These are phyloP conservation scores for Danio kyathit DNA, from an alignment of 2,797 vertebrate species.

Conservation along the genomic window DNA sequence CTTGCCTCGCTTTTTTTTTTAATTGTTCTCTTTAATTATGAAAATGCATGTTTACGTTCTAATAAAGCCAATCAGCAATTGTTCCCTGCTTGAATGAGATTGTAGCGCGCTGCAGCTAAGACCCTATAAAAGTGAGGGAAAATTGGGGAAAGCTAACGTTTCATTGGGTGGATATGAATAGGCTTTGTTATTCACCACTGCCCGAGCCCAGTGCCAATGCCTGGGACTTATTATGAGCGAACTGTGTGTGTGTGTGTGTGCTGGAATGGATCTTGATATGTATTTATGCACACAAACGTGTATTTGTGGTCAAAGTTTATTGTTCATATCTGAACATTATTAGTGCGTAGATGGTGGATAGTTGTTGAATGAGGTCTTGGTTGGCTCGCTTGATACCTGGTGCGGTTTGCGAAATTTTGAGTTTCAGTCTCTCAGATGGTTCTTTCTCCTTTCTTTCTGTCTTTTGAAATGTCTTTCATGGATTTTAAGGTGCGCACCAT, in stretches of 20 bases:
- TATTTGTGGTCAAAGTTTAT: slow-evolving; percentile 53
- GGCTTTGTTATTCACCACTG: slow-evolving; percentile 85
- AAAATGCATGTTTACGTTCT: slow-evolving; percentile 74
- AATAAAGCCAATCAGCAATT: slow-evolving; percentile 81
- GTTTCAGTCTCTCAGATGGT: slow-evolving; percentile 66
- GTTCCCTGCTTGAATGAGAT: slow-evolving; percentile 75
- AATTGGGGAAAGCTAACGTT: slow-evolving; percentile 66
- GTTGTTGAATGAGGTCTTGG: slow-evolving; percentile 56
- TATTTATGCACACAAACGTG: slow-evolving; percentile 55
- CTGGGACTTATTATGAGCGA: slow-evolving; percentile 86
- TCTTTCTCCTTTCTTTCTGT: not conserved
- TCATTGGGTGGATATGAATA: slow-evolving; percentile 86
- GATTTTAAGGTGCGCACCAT: not conserved
- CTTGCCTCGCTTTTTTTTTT: slow-evolving; percentile 57
- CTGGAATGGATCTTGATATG: slow-evolving; percentile 65
- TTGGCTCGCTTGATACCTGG: slow-evolving; percentile 52
- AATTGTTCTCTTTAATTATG: slow-evolving; percentile 61
- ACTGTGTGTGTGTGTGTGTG: slow-evolving; percentile 77
- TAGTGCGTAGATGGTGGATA: slow-evolving; percentile 57
- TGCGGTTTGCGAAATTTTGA: slow-evolving; percentile 44
- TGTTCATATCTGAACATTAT: slow-evolving; percentile 42
- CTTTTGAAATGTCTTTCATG: slow-evolving; percentile 43
- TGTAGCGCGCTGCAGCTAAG: slow-evolving; percentile 76
- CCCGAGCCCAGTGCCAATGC: slow-evolving; percentile 83
- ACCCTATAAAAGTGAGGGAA: slow-evolving; percentile 78